Evolutionary conservation across 2,113 vertebrate species (phyloP).

Genomic region (Balaeniceps rex): DNA sequence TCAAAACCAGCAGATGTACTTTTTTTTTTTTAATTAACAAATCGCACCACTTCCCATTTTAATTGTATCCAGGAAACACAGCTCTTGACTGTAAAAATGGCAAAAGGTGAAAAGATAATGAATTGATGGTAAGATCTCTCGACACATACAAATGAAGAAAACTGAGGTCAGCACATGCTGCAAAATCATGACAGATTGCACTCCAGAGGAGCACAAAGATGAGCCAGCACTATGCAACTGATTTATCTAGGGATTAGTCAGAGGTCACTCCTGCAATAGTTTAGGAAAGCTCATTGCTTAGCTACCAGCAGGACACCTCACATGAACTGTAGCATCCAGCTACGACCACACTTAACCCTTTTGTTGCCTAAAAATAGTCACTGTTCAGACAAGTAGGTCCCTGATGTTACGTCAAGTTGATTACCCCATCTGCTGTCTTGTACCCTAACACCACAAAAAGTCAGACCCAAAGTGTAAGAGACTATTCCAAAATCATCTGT

Average conservation of each 20-base stretch:
- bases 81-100: background rate
- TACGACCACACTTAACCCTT: background rate
- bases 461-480: background rate
- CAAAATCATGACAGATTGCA: conserved; percentile 31
- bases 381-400: background rate
- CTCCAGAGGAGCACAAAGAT: conserved; percentile 16
- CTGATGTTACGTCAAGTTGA: background rate
- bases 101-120: conserved; percentile 3
- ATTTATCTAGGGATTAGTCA: conserved; percentile 20
- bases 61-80: background rate
- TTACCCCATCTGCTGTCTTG: background rate
- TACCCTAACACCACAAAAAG: background rate
- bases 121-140: background rate
- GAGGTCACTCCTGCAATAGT: conserved; percentile 7
- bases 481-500: background rate
- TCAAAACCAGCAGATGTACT: background rate
- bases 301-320: conserved; percentile 18
- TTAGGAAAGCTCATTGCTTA: conserved; percentile 27
- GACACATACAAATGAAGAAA: background rate
- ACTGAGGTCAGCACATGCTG: background rate
- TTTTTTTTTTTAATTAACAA: background rate
- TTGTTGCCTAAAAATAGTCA: background rate
- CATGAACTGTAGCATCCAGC: conserved; percentile 14
- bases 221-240: conserved; percentile 47
- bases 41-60: background rate